These are phyloP conservation scores for Bellardia bayeri DNA, from an alignment of 2,888 invertebrate species.

Conservation along the genomic window DNA sequence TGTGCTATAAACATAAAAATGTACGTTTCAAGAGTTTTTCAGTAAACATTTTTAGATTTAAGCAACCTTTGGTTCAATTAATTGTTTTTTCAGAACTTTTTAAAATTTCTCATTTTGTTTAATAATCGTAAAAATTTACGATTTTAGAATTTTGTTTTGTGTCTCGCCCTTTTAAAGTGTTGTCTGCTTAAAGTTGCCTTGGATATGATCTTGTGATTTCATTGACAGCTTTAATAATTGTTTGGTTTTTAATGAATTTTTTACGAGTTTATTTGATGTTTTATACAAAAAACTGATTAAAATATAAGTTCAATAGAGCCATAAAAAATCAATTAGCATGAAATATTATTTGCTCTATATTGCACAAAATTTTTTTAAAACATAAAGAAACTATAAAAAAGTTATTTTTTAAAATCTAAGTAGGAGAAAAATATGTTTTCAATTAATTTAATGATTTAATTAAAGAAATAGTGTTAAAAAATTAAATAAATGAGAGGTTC, in stretches of 20 bases:
- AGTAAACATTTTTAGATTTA: no score
- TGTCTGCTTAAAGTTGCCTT: not conserved
- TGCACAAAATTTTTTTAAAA: conserved; percentile 27
- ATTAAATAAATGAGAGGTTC: not conserved
- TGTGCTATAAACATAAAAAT: no score
- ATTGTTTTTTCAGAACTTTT: no score
- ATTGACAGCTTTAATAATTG: conserved; percentile 37
- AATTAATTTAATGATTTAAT: conserved; percentile 3
- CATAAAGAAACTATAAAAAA: not conserved
- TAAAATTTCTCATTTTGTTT: not conserved
- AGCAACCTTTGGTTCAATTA: no score
- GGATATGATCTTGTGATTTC: conserved; percentile 13
- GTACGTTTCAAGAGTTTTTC: no score
- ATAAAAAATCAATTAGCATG: conserved; percentile 55
- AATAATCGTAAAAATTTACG: no score
- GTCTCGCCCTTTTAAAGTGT: not conserved
- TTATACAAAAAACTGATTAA: conserved; percentile 20
- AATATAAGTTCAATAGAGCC: conserved; percentile 52
- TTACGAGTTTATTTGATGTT: conserved; percentile 37
- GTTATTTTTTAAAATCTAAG: not conserved
- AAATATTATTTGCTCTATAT: not conserved
- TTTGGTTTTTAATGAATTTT: not conserved
- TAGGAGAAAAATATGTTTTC: not conserved
- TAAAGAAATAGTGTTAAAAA: not conserved
- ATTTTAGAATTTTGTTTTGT: no score